A percentile compares a stretch with the other conserved stretches of the same genome.
These are phyloP conservation scores for Ahaetulla prasina DNA, from an alignment of 2,113 vertebrate genomes.

Conservation along the genomic window DNA sequence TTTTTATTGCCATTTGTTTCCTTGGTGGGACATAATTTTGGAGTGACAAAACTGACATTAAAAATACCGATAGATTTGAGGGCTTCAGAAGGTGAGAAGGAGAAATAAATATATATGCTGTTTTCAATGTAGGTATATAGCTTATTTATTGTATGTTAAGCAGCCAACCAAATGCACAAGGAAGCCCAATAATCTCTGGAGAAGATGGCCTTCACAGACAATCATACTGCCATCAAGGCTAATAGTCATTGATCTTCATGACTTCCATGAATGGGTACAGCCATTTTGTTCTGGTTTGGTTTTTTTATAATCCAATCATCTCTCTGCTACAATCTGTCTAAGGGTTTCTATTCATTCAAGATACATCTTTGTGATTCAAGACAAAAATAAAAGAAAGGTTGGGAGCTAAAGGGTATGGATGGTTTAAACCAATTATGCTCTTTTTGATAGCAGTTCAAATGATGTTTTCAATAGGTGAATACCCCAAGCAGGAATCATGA, in stretches of 20 bases:
- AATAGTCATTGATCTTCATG: background rate
- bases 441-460: background rate
- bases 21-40: background rate
- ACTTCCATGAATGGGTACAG: background rate
- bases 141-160: background rate
- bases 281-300: background rate
- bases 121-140: no score
- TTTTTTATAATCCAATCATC: slow-evolving; percentile 1
- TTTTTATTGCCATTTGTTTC: background rate
- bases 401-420: background rate
- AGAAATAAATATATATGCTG: background rate
- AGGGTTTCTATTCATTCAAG: slow-evolving; percentile 16
- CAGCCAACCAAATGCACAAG: background rate
- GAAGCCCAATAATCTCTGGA: background rate
- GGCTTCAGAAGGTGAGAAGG: background rate
- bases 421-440: background rate
- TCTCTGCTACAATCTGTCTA: background rate
- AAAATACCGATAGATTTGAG: background rate
- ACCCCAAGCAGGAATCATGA: background rate
- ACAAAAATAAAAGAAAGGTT: background rate
- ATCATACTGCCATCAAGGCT: background rate
- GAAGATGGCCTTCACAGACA: background rate
- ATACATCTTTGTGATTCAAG: slow-evolving; percentile 6
- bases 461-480: background rate
- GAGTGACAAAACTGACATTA: background rate